phyloP scores from a whole-genome alignment of 2,888 invertebrate species.

The Andrena haemorrhoa region DNA sequence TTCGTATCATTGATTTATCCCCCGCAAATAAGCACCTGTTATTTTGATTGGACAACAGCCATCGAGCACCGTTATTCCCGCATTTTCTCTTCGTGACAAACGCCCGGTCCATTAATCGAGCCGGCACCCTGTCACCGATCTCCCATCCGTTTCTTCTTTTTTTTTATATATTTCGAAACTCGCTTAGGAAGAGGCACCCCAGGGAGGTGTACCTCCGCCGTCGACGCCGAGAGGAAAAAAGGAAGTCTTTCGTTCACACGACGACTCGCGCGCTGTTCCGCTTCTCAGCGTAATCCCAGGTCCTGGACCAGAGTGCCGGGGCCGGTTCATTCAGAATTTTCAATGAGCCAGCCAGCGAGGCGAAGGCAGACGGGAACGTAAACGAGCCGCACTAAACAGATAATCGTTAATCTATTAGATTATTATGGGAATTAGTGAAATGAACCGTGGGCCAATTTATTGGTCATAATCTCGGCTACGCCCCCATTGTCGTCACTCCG shows the following conservation, averaged over 20 bases:
- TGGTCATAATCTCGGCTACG: slow-evolving; percentile 82
- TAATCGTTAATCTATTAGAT: slow-evolving; percentile 85
- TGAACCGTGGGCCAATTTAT: slow-evolving; percentile 84
- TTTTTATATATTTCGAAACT: slow-evolving; percentile 11
- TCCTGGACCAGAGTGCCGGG: not conserved
- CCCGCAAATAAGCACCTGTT: slow-evolving; percentile 60
- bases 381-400: slow-evolving; percentile 84
- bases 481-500: slow-evolving; percentile 72
- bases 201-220: not conserved
- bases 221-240: not conserved
- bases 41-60: slow-evolving; percentile 59
- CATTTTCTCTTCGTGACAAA: slow-evolving; percentile 38
- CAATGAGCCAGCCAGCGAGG: slow-evolving; percentile 39
- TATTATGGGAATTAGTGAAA: slow-evolving; percentile 84
- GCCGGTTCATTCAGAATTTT: slow-evolving; percentile 67
- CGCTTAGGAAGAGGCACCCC: not conserved
- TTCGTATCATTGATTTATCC: slow-evolving; percentile 61
- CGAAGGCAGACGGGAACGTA: slow-evolving; percentile 62
- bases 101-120: slow-evolving; percentile 39
- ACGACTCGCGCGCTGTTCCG: slow-evolving; percentile 7
- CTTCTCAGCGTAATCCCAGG: slow-evolving; percentile 37
- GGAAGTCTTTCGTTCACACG: slow-evolving; percentile 37
- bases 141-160: slow-evolving; percentile 9
- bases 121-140: slow-evolving; percentile 36
- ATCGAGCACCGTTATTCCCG: slow-evolving; percentile 46